Conservation (phyloP, 2,797 vertebrate species). For the Pseudomugil tenellus region DNA sequence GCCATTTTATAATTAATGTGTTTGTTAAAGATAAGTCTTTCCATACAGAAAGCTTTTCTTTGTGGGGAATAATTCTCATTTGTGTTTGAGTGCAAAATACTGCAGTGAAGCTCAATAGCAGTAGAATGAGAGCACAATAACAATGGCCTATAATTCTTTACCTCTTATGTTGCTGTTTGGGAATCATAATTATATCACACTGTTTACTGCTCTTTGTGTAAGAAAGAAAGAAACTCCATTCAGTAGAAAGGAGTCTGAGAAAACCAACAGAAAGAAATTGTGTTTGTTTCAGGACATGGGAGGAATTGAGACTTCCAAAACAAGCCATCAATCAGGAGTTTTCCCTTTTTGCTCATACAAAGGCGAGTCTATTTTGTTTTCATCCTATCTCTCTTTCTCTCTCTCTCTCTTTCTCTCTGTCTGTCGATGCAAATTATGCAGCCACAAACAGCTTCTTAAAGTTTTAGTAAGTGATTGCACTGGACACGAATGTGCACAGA, state of each 20-base stretch:
- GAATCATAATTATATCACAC: conserved; percentile 50
- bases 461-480: conserved; percentile 77
- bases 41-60: conserved; percentile 53
- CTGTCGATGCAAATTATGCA: conserved; percentile 55
- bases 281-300: conserved; percentile 45
- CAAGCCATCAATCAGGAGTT: conserved; percentile 50
- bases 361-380: conserved; percentile 2
- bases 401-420: conserved; percentile 16
- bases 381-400: background rate
- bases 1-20: conserved; percentile 72
- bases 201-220: conserved; percentile 54
- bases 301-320: conserved; percentile 50
- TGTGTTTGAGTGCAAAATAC: conserved; percentile 66
- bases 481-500: conserved; percentile 68
- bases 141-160: conserved; percentile 61
- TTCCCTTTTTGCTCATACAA: conserved; percentile 24
- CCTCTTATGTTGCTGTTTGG: conserved; percentile 44
- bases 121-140: conserved; percentile 65
- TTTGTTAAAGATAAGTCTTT: conserved; percentile 72
- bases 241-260: conserved; percentile 38
- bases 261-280: conserved; percentile 42
- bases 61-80: conserved; percentile 68
- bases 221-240: conserved; percentile 35
- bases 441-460: conserved; percentile 73
- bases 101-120: conserved; percentile 52